Conservation (phyloP, 2,797 vertebrate genomes). For the Bradypus variegatus region DNA sequence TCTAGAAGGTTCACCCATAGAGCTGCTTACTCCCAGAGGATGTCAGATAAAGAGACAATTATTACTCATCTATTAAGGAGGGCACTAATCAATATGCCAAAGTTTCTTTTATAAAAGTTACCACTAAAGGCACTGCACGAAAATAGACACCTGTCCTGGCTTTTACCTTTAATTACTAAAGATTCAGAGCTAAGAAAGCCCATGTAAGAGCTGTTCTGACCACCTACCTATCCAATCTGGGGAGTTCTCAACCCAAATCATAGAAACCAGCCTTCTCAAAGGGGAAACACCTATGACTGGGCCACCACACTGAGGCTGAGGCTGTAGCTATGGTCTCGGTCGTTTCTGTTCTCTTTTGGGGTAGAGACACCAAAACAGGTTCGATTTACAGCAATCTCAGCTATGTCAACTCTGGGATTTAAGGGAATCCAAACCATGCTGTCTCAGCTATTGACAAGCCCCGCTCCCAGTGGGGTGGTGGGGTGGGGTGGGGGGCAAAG, state of each 20-base stretch:
- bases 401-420: background rate
- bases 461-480: background rate
- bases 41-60: background rate
- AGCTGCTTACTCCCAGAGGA: background rate
- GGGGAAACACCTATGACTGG: background rate
- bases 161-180: conserved; percentile 9
- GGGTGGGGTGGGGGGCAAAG: background rate
- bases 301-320: background rate
- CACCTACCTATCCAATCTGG: background rate
- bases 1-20: background rate
- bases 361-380: background rate
- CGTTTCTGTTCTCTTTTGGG: background rate
- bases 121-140: background rate
- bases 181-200: background rate
- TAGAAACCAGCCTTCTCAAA: background rate
- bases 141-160: background rate
- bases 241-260: background rate
- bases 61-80: background rate
- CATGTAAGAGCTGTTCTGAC: background rate
- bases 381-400: background rate
- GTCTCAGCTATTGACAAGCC: background rate
- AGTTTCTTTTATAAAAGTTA: background rate
- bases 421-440: background rate
- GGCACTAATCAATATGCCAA: background rate
- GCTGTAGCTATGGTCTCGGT: background rate